Conservation (phyloP, 2,113 vertebrate genomes). For the Cepphus grylle region DNA sequence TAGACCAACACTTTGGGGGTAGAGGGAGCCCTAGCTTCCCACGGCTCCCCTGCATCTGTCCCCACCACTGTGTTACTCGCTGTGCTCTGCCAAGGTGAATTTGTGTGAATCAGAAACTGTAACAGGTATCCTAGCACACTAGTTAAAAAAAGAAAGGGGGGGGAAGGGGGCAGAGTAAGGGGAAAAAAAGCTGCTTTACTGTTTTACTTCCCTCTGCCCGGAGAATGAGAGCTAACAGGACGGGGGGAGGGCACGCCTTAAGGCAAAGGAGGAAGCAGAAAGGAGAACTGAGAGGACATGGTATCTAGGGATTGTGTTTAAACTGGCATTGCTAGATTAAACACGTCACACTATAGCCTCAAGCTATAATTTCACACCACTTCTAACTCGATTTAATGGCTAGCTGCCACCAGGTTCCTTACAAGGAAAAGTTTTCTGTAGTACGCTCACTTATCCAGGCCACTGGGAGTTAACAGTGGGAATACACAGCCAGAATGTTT, state of each 20-base stretch:
- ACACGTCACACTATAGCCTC: background rate
- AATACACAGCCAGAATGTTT: background rate
- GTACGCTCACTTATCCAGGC: background rate
- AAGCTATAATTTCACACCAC: constrained; percentile 15
- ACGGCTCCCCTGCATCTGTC: background rate
- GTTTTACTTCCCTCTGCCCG: background rate
- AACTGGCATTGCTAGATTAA: constrained; percentile 27
- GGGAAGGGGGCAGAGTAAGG: background rate
- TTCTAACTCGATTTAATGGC: constrained; percentile 23
- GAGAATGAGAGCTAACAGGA: background rate
- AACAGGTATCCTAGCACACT: background rate
- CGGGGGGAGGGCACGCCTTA: accelerated
- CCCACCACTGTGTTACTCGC: background rate
- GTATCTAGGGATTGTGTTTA: constrained; percentile 7
- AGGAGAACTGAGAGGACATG: background rate
- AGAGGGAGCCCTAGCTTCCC: background rate
- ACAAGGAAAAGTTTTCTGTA: background rate
- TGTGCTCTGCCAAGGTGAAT: background rate
- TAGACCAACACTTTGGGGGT: background rate
- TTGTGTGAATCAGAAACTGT: background rate
- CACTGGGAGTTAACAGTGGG: background rate
- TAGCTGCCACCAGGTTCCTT: background rate
- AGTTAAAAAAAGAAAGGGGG: background rate
- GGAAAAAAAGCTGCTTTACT: background rate
- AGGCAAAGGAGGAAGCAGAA: background rate